A percentile compares a stretch with the other conserved stretches of the same genome.
These are phyloP conservation scores for Kryptolebias marmoratus DNA, from an alignment of 2,113 vertebrate genomes.

Conservation along the genomic window DNA sequence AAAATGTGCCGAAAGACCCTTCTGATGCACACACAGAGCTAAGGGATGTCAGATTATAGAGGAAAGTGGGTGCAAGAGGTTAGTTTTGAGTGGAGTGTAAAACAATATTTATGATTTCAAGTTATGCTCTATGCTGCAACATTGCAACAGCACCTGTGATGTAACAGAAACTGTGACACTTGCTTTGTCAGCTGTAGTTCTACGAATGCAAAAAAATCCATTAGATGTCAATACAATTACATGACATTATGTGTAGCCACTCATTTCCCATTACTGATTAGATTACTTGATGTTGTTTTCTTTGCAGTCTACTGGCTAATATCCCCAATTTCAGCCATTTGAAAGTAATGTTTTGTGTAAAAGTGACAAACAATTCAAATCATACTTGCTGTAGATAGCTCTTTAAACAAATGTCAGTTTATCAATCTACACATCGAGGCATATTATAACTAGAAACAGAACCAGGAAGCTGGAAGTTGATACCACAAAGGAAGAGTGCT, in stretches of 20 bases:
- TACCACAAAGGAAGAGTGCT: too few relatives aligned
- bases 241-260: slow-evolving; percentile 1
- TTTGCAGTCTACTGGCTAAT: neutral
- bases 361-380: too few relatives aligned
- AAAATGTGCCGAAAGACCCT: slow-evolving; percentile 20
- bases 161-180: slow-evolving; percentile 33
- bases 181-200: slow-evolving; percentile 34
- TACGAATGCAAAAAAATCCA: slow-evolving; percentile 67
- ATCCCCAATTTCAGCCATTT: neutral
- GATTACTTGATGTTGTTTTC: neutral
- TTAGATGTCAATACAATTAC: slow-evolving; percentile 76
- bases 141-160: slow-evolving; percentile 16
- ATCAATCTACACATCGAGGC: too few relatives aligned
- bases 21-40: neutral
- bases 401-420: too few relatives aligned
- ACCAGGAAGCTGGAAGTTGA: too few relatives aligned
- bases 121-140: slow-evolving; percentile 8
- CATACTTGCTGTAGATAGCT: too few relatives aligned
- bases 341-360: too few relatives aligned
- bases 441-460: too few relatives aligned
- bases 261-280: neutral
- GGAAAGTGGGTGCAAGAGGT: neutral
- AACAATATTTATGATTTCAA: neutral
- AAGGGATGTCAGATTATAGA: neutral
- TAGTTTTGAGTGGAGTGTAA: slow-evolving; percentile 1